Conservation (phyloP, 2,888 invertebrate genomes). For the Clistopyga incitator region DNA sequence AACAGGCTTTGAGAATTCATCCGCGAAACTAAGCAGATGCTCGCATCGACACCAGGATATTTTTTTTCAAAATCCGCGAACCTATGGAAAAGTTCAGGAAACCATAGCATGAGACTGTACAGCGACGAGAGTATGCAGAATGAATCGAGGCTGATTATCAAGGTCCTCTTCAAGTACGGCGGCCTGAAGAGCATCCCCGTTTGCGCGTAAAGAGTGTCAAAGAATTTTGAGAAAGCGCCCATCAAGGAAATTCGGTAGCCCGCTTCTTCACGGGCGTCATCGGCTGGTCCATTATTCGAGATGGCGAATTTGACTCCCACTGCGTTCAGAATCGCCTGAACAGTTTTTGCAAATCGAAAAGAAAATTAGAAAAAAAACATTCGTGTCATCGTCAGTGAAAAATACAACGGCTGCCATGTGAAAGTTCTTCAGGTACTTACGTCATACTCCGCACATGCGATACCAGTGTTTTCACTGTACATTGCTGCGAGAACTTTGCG, state of each 20-base stretch:
- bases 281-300: background rate
- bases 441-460: conserved; percentile 76
- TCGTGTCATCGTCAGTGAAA: no score
- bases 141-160: conserved; percentile 91
- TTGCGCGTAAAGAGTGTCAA: conserved; percentile 88
- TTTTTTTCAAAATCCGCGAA: conserved; percentile 90
- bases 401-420: no score
- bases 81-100: conserved; percentile 93
- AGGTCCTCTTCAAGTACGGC: conserved; percentile 90
- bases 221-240: conserved; percentile 31
- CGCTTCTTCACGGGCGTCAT: background rate
- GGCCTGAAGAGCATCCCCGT: conserved; percentile 89
- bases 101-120: conserved; percentile 96
- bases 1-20: background rate
- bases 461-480: conserved; percentile 89
- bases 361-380: background rate
- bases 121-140: conserved; percentile 94
- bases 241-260: background rate
- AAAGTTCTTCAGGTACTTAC: conserved; percentile 78
- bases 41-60: conserved; percentile 88
- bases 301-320: background rate
- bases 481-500: conserved; percentile 87
- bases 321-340: conserved; percentile 18
- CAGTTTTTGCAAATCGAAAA: no score
- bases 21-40: conserved; percentile 90